These are phyloP conservation scores for Onychomys arenicola DNA, from an alignment of 2,797 vertebrate species.

Conservation along the genomic window DNA sequence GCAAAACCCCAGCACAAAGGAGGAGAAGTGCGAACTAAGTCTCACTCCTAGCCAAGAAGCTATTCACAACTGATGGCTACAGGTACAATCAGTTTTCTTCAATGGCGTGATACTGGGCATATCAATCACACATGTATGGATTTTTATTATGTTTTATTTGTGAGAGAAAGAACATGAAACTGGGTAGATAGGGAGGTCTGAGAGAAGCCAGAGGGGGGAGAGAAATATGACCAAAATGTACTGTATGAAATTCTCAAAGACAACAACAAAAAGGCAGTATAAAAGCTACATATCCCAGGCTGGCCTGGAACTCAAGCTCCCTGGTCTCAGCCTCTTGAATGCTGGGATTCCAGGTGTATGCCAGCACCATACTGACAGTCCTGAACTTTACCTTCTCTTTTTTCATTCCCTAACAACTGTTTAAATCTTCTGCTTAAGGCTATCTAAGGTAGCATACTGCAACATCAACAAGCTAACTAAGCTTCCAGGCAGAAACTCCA, in stretches of 20 bases:
- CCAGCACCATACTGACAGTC: neutral
- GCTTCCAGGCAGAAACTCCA: constrained; percentile 49
- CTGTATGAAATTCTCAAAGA: neutral
- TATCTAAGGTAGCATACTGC: constrained; percentile 56
- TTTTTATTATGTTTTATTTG: neutral
- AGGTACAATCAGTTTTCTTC: neutral
- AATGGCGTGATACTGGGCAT: neutral
- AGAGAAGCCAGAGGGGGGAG: neutral
- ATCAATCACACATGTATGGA: neutral
- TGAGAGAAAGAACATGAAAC: neutral
- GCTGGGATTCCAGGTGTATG: neutral
- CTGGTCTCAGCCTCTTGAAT: neutral
- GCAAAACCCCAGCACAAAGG: neutral
- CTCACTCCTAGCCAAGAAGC: neutral
- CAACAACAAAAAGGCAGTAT: neutral
- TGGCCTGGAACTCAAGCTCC: no score
- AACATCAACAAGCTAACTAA: constrained; percentile 55
- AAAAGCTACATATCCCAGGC: neutral
- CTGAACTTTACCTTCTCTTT: constrained; percentile 76
- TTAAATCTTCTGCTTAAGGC: constrained; percentile 77
- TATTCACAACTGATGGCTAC: neutral
- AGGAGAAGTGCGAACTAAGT: neutral
- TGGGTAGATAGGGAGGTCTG: neutral
- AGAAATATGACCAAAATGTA: neutral
- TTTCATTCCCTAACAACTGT: constrained; percentile 80